A percentile compares a stretch with the other conserved stretches of the same genome.
Conservation (phyloP, 2,113 vertebrate species). For the Cryptomyrus ogoouensis region DNA sequence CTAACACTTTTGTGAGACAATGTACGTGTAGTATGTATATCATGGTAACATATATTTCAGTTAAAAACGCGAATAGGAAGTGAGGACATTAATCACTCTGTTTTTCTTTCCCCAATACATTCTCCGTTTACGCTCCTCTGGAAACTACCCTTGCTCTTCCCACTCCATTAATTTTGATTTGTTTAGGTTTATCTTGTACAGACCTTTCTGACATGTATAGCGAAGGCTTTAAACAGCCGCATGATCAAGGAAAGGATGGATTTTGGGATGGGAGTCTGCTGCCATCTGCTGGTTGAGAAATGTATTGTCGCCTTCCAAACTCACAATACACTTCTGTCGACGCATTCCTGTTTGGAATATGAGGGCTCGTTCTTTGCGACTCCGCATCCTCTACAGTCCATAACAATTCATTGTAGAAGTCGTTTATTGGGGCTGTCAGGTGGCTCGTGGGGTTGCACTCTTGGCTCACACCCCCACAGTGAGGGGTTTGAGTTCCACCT, state of each 20-base stretch:
- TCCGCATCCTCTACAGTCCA: not conserved
- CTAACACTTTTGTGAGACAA: not conserved
- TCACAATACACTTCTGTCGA: not conserved
- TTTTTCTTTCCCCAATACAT: not conserved
- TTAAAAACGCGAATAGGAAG: not conserved
- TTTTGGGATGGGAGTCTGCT: not conserved
- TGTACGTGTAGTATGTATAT: not conserved
- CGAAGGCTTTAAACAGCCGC: too few relatives aligned
- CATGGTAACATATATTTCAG: not conserved
- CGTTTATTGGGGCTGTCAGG: not conserved
- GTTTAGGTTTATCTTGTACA: not conserved
- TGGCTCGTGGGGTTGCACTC: not conserved
- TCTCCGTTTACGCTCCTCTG: not conserved
- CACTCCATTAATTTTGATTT: not conserved
- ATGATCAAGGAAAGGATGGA: not conserved
- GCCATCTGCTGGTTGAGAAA: not conserved
- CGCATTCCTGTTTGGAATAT: not conserved
- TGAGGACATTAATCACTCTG: not conserved
- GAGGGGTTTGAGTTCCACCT: not conserved
- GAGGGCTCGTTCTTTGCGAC: not conserved
- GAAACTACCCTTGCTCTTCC: not conserved
- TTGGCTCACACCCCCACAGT: not conserved
- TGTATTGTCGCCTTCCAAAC: not conserved
- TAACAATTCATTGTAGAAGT: not conserved
- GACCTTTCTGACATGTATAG: not conserved